Evolutionary conservation across 2,797 vertebrate species (phyloP), one percentile per base, ranked within the genome.

Genomic region (Danio choprae): DNA sequence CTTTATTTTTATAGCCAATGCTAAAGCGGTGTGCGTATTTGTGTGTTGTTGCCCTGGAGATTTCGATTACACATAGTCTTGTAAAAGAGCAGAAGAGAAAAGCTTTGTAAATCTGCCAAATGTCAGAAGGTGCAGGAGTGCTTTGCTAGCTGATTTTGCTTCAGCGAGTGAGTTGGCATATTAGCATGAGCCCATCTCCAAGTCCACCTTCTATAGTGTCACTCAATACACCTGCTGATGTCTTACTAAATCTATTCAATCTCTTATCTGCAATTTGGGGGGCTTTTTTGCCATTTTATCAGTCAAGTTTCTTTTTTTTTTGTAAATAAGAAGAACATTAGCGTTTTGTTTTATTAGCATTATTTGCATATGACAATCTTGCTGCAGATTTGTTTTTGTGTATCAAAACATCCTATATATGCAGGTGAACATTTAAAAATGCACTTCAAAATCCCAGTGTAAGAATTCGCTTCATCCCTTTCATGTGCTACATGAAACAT

Each of bases 1-100:
- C 43, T 80, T 77, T 79, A 72, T 71, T 83, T 67, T 84, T 79
- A 59, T 83, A 84, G 85, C 79, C 69, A 62, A 69, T 51, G 40
- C 6, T 80, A 55, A 72, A 38, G 71, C 20, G 4, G 71, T 81
- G 65, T 80, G 76, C 76, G 69, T 64, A 29, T 29, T 82, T 68
- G 15, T 79, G 60, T 83, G 46, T 44, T 44, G 38, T 72, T 72
- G 48, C 77, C 36, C 20, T 58, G 5, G 67, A 79, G 48, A 72
- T 79, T 79, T 63, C 41, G 36, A 71, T 63, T 72, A 36, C 38
- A 71, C 68, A 46, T 38, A 44, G 46, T 70, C 67, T 71, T 62
- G 56, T 51, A 71, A 70, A 69, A 79, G 67, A 79, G 58, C 56
- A 74, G 46, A 62, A 73, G 44, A 7, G 13, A 44, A 70, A 56